Evolutionary conservation across 37 sponge, comb jelly and placozoan species (phyloP), one percentile per base, ranked within the genome.

Genomic region (Spongia lamella): DNA sequence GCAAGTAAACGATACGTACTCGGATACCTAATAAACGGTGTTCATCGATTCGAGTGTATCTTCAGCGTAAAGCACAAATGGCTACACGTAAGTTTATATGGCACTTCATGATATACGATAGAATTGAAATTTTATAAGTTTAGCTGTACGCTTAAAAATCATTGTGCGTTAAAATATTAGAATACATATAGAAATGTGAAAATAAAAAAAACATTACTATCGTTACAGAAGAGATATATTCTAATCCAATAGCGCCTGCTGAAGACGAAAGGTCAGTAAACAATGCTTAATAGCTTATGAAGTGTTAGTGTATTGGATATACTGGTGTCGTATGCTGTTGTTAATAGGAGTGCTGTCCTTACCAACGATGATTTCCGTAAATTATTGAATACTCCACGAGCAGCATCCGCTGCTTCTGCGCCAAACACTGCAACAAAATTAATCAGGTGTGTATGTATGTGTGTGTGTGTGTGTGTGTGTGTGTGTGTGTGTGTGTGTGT

Each of bases 321-420:
- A 3, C 7, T 60, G 13, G 50, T 26, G 26, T 34, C 20, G 13
- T 15, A n/a, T 63, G 38, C 19, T 9, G 19, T 60, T 43, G 19
- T 43, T 57, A 14, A 43, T 37, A 57, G 72, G 21, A 66, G 66
- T 50, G 69, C 58, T 22, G 80, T 88, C 31, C 71, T 98, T 62
- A 90, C 86, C 38, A 98, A 95, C 64, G 96, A 89, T 40, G 99
- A 98, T 80, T 98, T 98, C 68, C 83, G 99, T 29, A 77, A 76
- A 61, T 63, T 98, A 35, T 53, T 98, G 66, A 89, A 84, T 86
- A 98, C 99, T 17, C 99, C 99, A 19, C 68, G 90, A 2, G 79
- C 76, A 2, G 63, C 70, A 4, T 47, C 83, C 15, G 60, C 84
- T 3, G 35, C 61, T 1, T 37, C 78, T 26, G 67, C 76, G 13